Conservation (phyloP, 2,113 vertebrate genomes). For the Herpetotheres cachinnans region DNA sequence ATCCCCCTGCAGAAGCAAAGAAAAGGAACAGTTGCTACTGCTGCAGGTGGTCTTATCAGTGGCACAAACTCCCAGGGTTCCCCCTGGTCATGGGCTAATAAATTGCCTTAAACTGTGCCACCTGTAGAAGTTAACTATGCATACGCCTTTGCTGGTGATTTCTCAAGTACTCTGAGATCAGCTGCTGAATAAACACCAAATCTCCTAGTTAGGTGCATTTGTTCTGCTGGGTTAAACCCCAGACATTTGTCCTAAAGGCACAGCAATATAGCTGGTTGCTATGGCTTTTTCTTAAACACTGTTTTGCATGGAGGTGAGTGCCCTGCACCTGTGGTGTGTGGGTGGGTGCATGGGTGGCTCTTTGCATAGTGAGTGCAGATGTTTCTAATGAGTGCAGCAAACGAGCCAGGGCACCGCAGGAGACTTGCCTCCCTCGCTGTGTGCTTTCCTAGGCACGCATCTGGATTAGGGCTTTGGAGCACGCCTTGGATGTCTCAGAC, state of each 20-base stretch:
- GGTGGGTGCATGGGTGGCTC: not conserved
- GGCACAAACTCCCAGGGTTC: too few species aligned
- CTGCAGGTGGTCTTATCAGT: not conserved
- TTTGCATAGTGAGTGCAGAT: not conserved
- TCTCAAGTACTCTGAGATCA: not conserved
- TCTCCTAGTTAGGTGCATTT: not conserved
- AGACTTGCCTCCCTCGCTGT: accelerated
- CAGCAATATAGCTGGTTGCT: not conserved
- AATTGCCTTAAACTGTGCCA: not conserved
- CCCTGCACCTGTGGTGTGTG: not conserved
- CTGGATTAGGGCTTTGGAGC: not conserved
- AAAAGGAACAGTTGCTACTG: accelerated
- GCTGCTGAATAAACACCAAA: not conserved
- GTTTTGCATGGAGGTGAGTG: not conserved
- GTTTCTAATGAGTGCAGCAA: not conserved
- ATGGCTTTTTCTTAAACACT: not conserved
- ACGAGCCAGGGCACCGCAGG: not conserved
- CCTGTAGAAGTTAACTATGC: not conserved
- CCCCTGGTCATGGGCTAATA: too few species aligned
- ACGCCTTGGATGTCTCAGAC: not conserved
- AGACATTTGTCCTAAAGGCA: not conserved
- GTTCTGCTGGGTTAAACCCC: not conserved
- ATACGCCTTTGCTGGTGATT: not conserved
- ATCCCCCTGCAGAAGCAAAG: not conserved
- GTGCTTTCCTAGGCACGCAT: not conserved